phyloP scores from a whole-genome alignment of 1,140 invertebrate genomes.

The Wasmannia auropunctata region DNA sequence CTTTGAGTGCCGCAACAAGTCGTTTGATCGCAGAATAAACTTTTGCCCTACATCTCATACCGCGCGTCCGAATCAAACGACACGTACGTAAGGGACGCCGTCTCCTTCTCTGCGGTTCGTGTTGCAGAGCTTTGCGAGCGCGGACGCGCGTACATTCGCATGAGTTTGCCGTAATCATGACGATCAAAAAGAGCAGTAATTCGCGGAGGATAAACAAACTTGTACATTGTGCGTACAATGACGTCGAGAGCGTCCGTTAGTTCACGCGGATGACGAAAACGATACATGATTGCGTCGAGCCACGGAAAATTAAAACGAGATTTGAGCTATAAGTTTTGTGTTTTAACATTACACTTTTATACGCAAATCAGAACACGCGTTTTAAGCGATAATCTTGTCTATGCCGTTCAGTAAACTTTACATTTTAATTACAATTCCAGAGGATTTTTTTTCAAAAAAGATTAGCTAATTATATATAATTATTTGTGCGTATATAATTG shows the following conservation, averaged over 20 bases:
- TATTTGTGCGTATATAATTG: neutral
- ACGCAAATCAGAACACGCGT: neutral
- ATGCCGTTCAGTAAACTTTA: neutral
- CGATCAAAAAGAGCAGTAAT: constrained; percentile 46
- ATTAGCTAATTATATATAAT: neutral
- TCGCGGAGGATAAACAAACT: constrained; percentile 4
- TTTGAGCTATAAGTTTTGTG: neutral
- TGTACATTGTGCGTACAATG: neutral
- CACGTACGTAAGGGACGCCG: constrained; percentile 14
- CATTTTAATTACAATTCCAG: neutral
- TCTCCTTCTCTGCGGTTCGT: neutral
- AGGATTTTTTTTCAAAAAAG: neutral
- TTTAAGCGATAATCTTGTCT: neutral
- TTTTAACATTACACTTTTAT: neutral
- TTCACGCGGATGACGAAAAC: neutral
- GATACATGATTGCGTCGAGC: neutral
- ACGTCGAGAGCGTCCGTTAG: neutral
- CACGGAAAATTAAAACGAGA: neutral
- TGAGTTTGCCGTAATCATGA: neutral
- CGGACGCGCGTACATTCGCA: neutral
- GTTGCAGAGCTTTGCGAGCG: neutral
- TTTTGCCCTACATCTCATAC: constrained; percentile 7
- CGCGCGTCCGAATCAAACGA: constrained; percentile 27
- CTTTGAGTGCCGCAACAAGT: neutral
- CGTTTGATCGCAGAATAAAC: constrained; percentile 23